Conservation (phyloP, 2,888 invertebrate genomes). For the Caenorhabditis afra region DNA sequence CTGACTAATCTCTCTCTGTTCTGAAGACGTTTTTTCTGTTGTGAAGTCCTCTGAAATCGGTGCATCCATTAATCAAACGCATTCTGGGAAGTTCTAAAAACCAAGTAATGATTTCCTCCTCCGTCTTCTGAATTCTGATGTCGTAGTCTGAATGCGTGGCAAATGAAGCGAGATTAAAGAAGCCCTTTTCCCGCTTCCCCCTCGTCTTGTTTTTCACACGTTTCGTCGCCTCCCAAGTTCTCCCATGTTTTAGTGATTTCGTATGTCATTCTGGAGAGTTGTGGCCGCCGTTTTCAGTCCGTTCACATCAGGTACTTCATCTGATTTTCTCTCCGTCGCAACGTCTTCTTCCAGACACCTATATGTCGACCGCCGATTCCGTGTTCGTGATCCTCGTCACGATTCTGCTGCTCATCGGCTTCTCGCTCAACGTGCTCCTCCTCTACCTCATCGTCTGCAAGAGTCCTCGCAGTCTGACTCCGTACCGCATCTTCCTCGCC, state of each 20-base stretch:
- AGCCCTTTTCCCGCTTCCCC: background rate
- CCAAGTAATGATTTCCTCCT: too few species aligned
- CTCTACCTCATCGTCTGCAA: constrained; percentile 44
- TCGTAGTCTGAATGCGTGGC: constrained; percentile 10
- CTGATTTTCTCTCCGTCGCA: too few species aligned
- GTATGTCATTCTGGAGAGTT: constrained; percentile 38
- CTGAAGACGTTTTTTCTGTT: too few species aligned
- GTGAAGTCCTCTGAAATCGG: too few species aligned
- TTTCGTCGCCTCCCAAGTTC: constrained; percentile 14
- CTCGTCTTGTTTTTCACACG: constrained; percentile 13
- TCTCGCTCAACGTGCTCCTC: constrained; percentile 28
- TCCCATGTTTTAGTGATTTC: constrained; percentile 11
- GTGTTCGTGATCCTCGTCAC: constrained; percentile 33
- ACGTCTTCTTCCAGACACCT: constrained; percentile 36
- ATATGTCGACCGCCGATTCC: constrained; percentile 43
- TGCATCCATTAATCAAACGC: too few species aligned
- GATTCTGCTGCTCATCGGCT: constrained; percentile 24
- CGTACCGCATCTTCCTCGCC: constrained; percentile 51
- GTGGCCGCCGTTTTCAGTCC: constrained; percentile 31
- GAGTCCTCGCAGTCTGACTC: constrained; percentile 47
- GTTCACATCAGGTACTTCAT: constrained; percentile 34
- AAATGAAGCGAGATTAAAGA: constrained; percentile 9
- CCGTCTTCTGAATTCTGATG: constrained; percentile 21
- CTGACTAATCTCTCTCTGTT: too few species aligned
- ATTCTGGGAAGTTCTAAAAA: too few species aligned